Percentiles rank a stretch among this genome's conserved stretches.
Conservation (phyloP, 2,113 vertebrate genomes). For the Papio anubis region DNA sequence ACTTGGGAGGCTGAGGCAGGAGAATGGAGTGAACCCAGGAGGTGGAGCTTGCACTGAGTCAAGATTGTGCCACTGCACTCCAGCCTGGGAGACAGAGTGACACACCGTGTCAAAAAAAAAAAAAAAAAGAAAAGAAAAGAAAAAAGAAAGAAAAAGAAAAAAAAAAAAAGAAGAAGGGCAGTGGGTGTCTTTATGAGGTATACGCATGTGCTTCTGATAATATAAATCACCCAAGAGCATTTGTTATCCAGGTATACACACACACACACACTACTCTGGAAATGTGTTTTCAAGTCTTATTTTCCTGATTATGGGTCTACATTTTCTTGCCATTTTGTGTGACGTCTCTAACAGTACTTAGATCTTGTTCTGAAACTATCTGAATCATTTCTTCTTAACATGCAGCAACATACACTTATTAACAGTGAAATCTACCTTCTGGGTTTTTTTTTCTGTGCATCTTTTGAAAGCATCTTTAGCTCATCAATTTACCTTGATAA, state of each 20-base stretch:
- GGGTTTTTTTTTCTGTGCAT: too few relatives aligned
- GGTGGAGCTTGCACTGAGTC: too few relatives aligned
- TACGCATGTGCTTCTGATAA: neutral
- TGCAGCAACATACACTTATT: neutral
- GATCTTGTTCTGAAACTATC: neutral
- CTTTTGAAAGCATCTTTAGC: rapidly evolving
- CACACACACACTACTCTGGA: neutral
- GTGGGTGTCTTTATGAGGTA: neutral
- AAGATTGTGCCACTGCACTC: too few relatives aligned
- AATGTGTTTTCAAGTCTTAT: neutral
- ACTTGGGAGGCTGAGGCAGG: too few relatives aligned
- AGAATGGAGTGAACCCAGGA: too few relatives aligned
- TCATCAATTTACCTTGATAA: neutral
- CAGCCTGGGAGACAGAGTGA: too few relatives aligned
- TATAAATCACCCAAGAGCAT: neutral
- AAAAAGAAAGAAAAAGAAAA: too few relatives aligned
- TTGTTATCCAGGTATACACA: neutral
- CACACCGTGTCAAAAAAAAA: too few relatives aligned
- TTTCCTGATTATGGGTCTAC: neutral
- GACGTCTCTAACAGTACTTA: too few relatives aligned
- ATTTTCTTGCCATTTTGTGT: neutral
- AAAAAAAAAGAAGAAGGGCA: too few relatives aligned
- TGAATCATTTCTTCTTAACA: neutral
- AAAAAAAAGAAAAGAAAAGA: too few relatives aligned
- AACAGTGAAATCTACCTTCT: neutral